phyloP scores from a whole-genome alignment of 2,113 vertebrate species.

The Phoxinus phoxinus region DNA sequence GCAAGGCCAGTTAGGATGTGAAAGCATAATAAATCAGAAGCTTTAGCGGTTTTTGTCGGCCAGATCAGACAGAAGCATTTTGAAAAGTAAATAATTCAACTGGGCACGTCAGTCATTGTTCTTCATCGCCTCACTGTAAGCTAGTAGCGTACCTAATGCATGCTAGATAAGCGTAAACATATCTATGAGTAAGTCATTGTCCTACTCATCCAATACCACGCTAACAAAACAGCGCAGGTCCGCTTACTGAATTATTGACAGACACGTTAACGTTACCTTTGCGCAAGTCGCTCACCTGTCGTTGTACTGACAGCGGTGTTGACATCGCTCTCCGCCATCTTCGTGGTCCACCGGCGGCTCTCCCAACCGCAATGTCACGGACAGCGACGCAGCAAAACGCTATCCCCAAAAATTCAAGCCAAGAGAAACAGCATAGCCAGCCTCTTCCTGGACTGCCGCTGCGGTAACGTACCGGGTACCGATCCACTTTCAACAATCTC shows the following conservation, averaged over 20 bases:
- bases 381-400: constrained; percentile 59
- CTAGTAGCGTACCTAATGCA: no score
- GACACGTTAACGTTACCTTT: neutral
- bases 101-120: neutral
- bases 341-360: constrained; percentile 27
- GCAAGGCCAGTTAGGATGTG: neutral
- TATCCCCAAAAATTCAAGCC: constrained; percentile 40
- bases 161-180: neutral
- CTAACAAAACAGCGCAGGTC: neutral
- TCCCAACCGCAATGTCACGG: constrained; percentile 48
- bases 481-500: constrained; percentile 52
- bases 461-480: constrained; percentile 27
- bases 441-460: constrained; percentile 40
- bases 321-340: constrained; percentile 70
- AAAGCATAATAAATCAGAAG: neutral
- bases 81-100: neutral
- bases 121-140: neutral
- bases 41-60: neutral
- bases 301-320: constrained; percentile 50
- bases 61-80: neutral
- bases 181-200: neutral
- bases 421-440: constrained; percentile 50
- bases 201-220: neutral
- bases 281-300: constrained; percentile 64
- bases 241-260: neutral